Base-by-base conservation (phyloP, 2,888 invertebrate species). In the Schizaphis graminum region DNA sequence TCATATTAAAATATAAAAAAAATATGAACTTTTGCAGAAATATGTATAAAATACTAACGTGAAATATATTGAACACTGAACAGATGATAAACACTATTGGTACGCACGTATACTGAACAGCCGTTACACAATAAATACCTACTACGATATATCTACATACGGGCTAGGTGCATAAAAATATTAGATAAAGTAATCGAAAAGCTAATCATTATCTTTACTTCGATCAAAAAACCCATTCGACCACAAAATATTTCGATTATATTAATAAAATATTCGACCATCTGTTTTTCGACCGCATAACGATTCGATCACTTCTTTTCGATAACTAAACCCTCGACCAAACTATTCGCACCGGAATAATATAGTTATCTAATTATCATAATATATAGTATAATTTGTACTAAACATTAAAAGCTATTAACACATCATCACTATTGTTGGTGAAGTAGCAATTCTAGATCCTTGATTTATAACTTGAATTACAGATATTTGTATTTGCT, bases 181-280 rank as follows among this genome's bases (percentile, higher is more conserved):
- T 11, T 86, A 85, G 44, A 85, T 85, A 85, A 85, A 85, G 85
- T 86, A 86, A 86, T 24, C 57, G 8, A 57, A 57, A 41, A 41
- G 41, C 41, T 57, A 7, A 57, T 57, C n/a, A n/a, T n/a, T 57
- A 57, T 8, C 57, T 57, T 57, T 26, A 21, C 84, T 84, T 41
- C 84, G 41, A 41, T 24, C 84, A 84, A 84, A 84, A 84, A 44
- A 84, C 41, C 84, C 84, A 84, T 84, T 41, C 41, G 84, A 24
- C 85, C 26, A 85, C 53, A 53, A 53, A 53, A 53, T 0, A 53
- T 53, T 53, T 53, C 41, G 84, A 84, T 44, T 26, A 85, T 85
- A 85, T 85, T 44, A 85, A 85, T 85, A 85, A 44, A 47, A 85
- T 85, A 85, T 84, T 84, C 41, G 41, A 85, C 41, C 26, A 47